Evolutionary conservation across 2,113 vertebrate species (phyloP).

Genomic region (Elachura formosa): DNA sequence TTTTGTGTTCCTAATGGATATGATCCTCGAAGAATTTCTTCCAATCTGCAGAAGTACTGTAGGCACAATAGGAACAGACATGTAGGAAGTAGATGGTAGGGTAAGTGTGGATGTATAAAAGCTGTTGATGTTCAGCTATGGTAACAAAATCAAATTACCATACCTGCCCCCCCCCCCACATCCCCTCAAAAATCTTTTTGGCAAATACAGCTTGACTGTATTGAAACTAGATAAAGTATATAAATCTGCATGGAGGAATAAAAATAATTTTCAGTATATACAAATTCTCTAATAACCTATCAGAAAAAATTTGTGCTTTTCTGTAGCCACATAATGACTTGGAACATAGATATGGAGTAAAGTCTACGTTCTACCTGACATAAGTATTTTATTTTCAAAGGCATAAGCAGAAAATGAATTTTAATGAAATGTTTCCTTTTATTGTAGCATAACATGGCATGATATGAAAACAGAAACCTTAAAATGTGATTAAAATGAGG

Average conservation of each 20-base stretch:
- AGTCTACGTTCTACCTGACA: not conserved
- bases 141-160: not conserved
- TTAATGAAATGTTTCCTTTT: not conserved
- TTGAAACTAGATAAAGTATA: not conserved
- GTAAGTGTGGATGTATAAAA: not conserved
- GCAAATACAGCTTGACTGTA: not conserved
- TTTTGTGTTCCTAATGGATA: not conserved
- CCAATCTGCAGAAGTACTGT: not conserved
- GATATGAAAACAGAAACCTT: not conserved
- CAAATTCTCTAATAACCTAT: not conserved
- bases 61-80: not conserved
- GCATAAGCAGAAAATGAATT: not conserved
- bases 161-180: rapidly evolving
- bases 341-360: not conserved
- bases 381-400: not conserved
- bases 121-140: not conserved
- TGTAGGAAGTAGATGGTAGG: not conserved
- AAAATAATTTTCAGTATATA: not conserved
- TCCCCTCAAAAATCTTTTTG: not conserved
- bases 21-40: not conserved
- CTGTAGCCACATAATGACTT: not conserved
- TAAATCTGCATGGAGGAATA: not conserved
- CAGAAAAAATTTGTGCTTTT: not conserved
- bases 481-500: not conserved
- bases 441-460: not conserved